A percentile compares a stretch with the other conserved stretches of the same genome.
phyloP scores from a whole-genome alignment of 2,888 invertebrate genomes.

The Parasteatoda lunata region DNA sequence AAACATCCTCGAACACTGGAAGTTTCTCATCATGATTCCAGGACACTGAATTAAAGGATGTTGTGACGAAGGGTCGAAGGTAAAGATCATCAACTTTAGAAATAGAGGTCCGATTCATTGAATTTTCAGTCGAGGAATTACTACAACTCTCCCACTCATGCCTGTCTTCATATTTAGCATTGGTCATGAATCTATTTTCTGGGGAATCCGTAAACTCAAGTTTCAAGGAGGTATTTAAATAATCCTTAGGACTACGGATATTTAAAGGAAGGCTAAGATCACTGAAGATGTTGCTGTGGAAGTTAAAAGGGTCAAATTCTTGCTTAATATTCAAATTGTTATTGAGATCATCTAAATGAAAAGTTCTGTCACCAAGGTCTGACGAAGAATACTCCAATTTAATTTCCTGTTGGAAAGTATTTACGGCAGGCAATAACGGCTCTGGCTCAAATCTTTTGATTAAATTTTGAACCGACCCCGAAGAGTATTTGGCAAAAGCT shows the following conservation, averaged over 20 bases:
- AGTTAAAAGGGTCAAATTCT: not conserved
- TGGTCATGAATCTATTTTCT: not conserved
- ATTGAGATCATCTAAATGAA: not conserved
- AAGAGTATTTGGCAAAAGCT: not conserved
- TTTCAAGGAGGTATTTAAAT: not conserved
- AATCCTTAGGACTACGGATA: not conserved
- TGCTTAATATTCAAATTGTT: not conserved
- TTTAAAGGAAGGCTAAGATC: not conserved
- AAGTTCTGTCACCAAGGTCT: too few species aligned
- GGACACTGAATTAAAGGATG: not conserved
- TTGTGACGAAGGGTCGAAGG: not conserved
- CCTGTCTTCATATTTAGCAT: not conserved
- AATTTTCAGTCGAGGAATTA: not conserved
- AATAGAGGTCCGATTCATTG: too few species aligned
- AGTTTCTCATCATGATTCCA: not conserved
- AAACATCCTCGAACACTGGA: not conserved
- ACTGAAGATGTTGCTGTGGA: not conserved
- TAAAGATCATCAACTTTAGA: too few species aligned
- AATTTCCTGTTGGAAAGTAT: not conserved
- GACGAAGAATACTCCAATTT: not conserved
- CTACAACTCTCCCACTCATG: not conserved
- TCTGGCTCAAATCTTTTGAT: slow-evolving; percentile 37
- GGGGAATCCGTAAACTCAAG: not conserved
- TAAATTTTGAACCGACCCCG: slow-evolving; percentile 56
- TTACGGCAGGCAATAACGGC: not conserved